Percentiles rank a stretch among this genome's conserved stretches.
Evolutionary conservation across 2,797 vertebrate species (phyloP).

Genomic region (Dipus sagitta): DNA sequence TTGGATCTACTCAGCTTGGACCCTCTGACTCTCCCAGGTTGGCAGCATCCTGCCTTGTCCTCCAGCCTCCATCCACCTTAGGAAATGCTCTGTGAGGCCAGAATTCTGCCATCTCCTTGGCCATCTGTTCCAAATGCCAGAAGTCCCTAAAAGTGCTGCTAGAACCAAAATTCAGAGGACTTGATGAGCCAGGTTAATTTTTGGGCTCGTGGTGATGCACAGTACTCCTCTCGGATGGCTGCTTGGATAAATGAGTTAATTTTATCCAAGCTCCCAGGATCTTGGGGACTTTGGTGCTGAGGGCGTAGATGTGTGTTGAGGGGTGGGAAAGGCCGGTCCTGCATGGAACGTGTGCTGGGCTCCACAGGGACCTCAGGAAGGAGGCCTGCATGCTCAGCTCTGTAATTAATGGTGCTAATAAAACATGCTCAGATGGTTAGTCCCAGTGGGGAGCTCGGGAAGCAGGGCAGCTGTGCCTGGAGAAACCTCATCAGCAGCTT

Average conservation of each 20-base stretch:
- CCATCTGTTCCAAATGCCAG: background rate
- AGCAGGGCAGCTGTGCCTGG: background rate
- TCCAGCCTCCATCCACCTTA: background rate
- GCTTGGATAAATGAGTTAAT: conserved; percentile 72
- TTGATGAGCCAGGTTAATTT: conserved; percentile 55
- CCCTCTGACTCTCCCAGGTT: accelerated
- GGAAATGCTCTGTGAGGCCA: background rate
- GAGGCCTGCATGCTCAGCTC: background rate
- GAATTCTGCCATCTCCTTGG: background rate
- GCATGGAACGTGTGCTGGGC: background rate
- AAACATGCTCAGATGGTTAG: accelerated
- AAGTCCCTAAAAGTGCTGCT: background rate
- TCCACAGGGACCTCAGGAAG: background rate
- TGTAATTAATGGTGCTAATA: conserved; percentile 18
- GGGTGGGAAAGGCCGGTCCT: background rate
- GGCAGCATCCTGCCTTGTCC: accelerated
- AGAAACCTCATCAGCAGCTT: background rate
- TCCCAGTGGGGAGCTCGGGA: background rate
- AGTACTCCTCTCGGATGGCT: background rate
- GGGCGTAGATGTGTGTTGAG: background rate
- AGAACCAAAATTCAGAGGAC: background rate
- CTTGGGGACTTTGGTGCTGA: conserved; percentile 54
- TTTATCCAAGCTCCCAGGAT: conserved; percentile 17
- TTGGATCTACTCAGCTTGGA: background rate
- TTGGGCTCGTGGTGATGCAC: accelerated